These are phyloP conservation scores for Drosophila nannoptera DNA, from an alignment of 1,140 invertebrate species.

Conservation along the genomic window DNA sequence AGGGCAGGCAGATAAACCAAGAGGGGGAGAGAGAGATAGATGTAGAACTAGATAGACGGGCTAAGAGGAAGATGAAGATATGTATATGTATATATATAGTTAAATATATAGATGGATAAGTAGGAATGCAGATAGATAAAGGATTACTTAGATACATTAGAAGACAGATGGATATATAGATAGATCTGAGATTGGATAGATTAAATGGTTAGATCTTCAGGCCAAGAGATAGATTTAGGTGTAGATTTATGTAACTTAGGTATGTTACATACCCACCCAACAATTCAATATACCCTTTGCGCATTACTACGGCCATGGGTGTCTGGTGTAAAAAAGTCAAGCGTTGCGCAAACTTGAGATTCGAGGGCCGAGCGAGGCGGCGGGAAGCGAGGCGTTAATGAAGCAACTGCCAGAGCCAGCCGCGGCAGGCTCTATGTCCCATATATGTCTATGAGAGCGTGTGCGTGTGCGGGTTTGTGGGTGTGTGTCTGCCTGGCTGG, in stretches of 20 bases:
- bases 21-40: too few relatives aligned
- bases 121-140: too few relatives aligned
- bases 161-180: too few relatives aligned
- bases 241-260: background rate
- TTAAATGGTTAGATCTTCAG: too few relatives aligned
- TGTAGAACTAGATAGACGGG: too few relatives aligned
- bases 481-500: conserved; percentile 13
- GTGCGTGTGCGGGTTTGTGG: conserved; percentile 13
- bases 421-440: conserved; percentile 8
- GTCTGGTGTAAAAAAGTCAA: conserved; percentile 16
- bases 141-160: too few relatives aligned
- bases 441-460: conserved; percentile 1
- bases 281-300: background rate
- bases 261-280: background rate
- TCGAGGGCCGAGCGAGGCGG: background rate
- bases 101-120: too few relatives aligned
- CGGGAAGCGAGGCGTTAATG: conserved; percentile 25
- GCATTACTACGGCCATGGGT: background rate
- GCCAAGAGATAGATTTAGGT: too few relatives aligned
- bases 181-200: too few relatives aligned
- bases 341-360: conserved; percentile 35
- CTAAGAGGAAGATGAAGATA: too few relatives aligned
- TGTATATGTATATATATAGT: too few relatives aligned
- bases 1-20: too few relatives aligned
- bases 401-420: conserved; percentile 33